Evolutionary conservation across 2,888 invertebrate genomes (phyloP), one percentile per base, ranked within the genome.

Genomic region (Diarsia rubi): DNA sequence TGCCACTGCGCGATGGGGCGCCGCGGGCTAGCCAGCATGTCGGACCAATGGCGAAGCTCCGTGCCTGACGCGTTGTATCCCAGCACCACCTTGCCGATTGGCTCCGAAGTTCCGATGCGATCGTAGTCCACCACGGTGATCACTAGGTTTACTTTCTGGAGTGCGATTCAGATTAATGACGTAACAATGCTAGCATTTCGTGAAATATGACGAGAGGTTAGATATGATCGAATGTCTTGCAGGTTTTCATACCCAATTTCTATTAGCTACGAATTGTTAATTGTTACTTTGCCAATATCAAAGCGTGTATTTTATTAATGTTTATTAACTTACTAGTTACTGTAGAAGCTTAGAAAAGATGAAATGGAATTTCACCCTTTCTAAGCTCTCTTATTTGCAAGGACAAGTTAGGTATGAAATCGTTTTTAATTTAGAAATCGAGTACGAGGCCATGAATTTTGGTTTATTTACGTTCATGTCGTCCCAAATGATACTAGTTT

Each of bases 1-100:
- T 99, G 99, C 99, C 99, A 99, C 96, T 99, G 99, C 90, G 99
- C 99, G 91, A 99, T 99, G 80, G 99, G 99, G 94, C 99, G 98
- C 92, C 99, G 98, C 63, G 99, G 99, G 90, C 99, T 99, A 90
- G 99, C 99, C 96, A 99, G 97, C 99, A 99, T 99, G 96, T 99
- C 99, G 86, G 99, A 99, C 99, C 99, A 99, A 97, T 99, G 99
- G 90, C 99, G 98, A 85, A 99, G 97, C 96, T 99, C 99, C 52
- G 99, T 99, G 87, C 99, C 99, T 83, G 98, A 98, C 90, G 99
- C 99, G 97, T 99, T 99, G 97, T 99, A 99, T 73, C 99, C 99
- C 90, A 99, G 97, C 86, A 99, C 98, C 88, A 99, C 99, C 97
- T 99, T 98, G 87, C 99, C 99, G 94, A 99, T 99, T 69, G 99